Evolutionary conservation across 2,797 vertebrate species (phyloP).

Genomic region (Erpetoichthys calabaricus): DNA sequence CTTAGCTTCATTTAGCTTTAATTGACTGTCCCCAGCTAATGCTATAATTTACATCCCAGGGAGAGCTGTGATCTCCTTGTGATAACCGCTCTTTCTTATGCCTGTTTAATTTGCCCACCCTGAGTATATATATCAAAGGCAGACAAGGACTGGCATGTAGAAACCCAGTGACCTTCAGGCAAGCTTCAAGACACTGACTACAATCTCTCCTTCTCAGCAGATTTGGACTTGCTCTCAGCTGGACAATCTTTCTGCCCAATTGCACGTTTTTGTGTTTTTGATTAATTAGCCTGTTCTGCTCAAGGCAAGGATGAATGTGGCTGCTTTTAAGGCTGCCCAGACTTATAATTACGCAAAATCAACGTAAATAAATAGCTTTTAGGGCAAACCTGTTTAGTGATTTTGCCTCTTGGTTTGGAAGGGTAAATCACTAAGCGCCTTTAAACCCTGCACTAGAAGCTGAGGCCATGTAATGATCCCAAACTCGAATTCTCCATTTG

Average conservation of each 20-base stretch:
- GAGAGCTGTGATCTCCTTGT: conserved; percentile 15
- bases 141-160: conserved; percentile 8
- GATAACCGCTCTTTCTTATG: conserved; percentile 16
- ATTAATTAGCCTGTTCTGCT: conserved; percentile 36
- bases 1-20: conserved; percentile 13
- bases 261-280: conserved; percentile 17
- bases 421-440: too few species aligned
- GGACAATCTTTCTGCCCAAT: conserved; percentile 7
- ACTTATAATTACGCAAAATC: too few species aligned
- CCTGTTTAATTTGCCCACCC: conserved; percentile 7
- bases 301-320: conserved; percentile 5
- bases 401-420: too few species aligned
- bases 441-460: too few species aligned
- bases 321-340: not conserved
- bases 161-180: conserved; percentile 15
- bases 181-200: conserved; percentile 4
- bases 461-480: too few species aligned
- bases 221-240: conserved; percentile 3
- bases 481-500: too few species aligned
- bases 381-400: too few species aligned
- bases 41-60: conserved; percentile 18
- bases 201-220: not conserved
- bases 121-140: conserved; percentile 14
- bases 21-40: conserved; percentile 20
- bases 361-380: too few species aligned